phyloP scores from a whole-genome alignment of 2,797 vertebrate species.

The Capromys pilorides region DNA sequence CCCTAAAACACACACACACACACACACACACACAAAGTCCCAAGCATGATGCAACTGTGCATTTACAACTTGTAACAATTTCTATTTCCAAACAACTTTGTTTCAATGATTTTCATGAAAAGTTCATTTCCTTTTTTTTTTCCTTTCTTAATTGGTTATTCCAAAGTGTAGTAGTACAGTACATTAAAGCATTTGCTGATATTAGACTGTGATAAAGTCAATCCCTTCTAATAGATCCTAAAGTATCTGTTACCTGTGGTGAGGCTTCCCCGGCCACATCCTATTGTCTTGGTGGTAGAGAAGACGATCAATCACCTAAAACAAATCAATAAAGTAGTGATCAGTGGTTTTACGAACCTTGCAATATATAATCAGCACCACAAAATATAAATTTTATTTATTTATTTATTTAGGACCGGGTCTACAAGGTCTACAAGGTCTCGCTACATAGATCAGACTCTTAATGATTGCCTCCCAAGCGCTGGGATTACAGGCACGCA shows the following conservation, averaged over 20 bases:
- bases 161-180: background rate
- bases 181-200: background rate
- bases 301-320: background rate
- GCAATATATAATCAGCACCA: background rate
- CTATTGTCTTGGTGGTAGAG: background rate
- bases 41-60: background rate
- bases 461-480: no score
- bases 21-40: no score
- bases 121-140: background rate
- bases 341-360: background rate
- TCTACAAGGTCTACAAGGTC: no score
- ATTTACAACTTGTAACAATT: background rate
- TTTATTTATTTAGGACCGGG: no score
- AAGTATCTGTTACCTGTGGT: background rate
- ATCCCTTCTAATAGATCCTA: background rate
- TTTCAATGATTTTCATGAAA: background rate
- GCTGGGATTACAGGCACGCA: no score
- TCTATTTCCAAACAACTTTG: background rate
- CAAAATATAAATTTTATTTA: background rate
- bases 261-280: background rate
- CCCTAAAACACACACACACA: no score
- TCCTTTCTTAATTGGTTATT: background rate
- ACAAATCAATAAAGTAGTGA: background rate
- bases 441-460: no score
- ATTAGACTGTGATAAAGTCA: background rate